Evolutionary conservation across 2,113 vertebrate species (phyloP).

Genomic region (Bos javanicus): DNA sequence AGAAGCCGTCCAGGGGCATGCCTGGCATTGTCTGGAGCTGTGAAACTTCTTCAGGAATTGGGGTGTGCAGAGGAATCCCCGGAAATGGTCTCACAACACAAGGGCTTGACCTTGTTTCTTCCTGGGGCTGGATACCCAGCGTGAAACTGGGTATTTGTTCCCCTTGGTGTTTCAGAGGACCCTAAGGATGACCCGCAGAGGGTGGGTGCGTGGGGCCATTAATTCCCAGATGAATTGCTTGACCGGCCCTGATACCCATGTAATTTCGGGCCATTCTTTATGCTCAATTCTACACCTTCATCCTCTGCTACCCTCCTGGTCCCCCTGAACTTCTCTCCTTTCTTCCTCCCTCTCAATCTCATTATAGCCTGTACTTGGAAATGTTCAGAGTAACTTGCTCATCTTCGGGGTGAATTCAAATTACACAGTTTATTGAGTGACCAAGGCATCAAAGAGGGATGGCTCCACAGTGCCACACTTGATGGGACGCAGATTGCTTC

Average conservation of each 20-base stretch:
- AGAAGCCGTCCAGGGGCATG: not conserved
- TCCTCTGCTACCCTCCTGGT: not conserved
- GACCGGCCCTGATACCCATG: not conserved
- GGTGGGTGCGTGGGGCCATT: not conserved
- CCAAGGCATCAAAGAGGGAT: not conserved
- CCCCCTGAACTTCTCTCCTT: not conserved
- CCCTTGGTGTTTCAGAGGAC: not conserved
- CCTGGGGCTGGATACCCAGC: not conserved
- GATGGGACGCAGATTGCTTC: not conserved
- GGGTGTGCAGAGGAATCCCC: not conserved
- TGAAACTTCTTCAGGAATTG: not conserved
- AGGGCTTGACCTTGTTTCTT: not conserved
- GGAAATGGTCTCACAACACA: not conserved
- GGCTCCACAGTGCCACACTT: not conserved
- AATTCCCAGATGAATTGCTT: not conserved
- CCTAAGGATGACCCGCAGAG: fast-evolving
- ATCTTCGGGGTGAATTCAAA: not conserved
- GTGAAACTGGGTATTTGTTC: not conserved
- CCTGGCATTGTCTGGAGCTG: not conserved
- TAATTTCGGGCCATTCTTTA: not conserved
- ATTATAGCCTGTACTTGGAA: not conserved
- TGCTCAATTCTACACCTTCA: not conserved
- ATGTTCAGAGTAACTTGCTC: not conserved
- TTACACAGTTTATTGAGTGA: not conserved
- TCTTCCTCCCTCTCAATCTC: not conserved